Evolutionary conservation across 1,140 invertebrate genomes (phyloP).

Genomic region (Hydropsyche tenuis): DNA sequence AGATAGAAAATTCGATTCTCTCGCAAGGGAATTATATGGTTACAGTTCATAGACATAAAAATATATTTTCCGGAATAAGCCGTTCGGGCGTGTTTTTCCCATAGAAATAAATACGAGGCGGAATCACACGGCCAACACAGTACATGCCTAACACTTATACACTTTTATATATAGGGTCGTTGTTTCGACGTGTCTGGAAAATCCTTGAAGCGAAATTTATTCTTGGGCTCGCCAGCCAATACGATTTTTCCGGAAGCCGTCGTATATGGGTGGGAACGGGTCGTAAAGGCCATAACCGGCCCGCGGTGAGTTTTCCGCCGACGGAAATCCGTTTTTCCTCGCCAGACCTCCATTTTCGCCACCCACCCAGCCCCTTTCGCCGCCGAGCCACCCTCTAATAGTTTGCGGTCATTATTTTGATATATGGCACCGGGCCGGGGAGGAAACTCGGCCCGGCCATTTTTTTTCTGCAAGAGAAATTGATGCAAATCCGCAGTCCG

Average conservation of each 20-base stretch:
- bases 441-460: conserved; percentile 30
- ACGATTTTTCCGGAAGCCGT: conserved; percentile 38
- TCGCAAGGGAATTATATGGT: too few species aligned
- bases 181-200: conserved; percentile 8
- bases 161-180: neutral
- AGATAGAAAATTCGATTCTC: too few species aligned
- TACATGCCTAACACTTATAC: too few species aligned
- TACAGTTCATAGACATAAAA: too few species aligned
- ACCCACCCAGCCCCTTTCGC: neutral
- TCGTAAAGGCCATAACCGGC: conserved; percentile 38
- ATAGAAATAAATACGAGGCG: too few species aligned
- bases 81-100: too few species aligned
- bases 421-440: conserved; percentile 36
- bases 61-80: too few species aligned
- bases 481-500: conserved; percentile 19
- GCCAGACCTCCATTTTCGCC: conserved; percentile 4
- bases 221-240: conserved; percentile 24
- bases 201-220: conserved; percentile 14
- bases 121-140: too few species aligned
- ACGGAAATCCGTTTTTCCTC: conserved; percentile 33
- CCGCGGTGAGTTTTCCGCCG: conserved; percentile 37
- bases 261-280: conserved; percentile 3
- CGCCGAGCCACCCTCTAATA: conserved; percentile 31
- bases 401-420: conserved; percentile 48
- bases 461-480: neutral